Evolutionary conservation across 1,140 invertebrate species (phyloP), one percentile per base, ranked within the genome.

Genomic region (Delia radicum): DNA sequence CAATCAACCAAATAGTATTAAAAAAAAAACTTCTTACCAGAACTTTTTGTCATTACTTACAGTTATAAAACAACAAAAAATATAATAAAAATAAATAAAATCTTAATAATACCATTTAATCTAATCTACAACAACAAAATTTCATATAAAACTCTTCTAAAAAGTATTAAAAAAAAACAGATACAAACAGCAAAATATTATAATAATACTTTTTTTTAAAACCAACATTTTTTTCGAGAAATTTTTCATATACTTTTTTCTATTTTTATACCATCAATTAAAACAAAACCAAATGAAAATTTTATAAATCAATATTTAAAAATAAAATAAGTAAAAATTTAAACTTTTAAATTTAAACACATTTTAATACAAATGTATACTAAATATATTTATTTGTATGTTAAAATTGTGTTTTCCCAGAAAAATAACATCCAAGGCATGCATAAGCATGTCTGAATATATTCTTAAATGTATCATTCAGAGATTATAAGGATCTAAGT

Each of bases 211-310:
- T 55, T 55, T 55, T 37, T 55, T 8, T 24, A 55, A 67, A 69
- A 33, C 28, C 5, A 37, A 69, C 4, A 37, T 33, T 69, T 69
- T 63, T 69, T 69, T 33, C 29, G 29, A 33, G 29, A 69, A 69
- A 28, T 69, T 69, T 69, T 37, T 33, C 28, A 33, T 21, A 69
- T 33, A 69, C 65, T 69, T 69, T 67, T 55, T 69, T 69, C 65
- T 69, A 69, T 69, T 69, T 69, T 69, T 69, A 69, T 69, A 69
- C 65, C 65, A 69, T 69, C 18, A 69, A 33, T 15, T 69, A 37
- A 69, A 33, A 27, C 5, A 18, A 65, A 29, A 65, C 13, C 33
- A 37, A 69, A 65, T 6, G 6, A 28, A 27, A 28, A 65, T 27
- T 62, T 26, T 26, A 62, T 18, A 7, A 62, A 62, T 12, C 7